Base-by-base conservation (phyloP, 2,888 invertebrate genomes). In the Drosophila longiperda region DNA sequence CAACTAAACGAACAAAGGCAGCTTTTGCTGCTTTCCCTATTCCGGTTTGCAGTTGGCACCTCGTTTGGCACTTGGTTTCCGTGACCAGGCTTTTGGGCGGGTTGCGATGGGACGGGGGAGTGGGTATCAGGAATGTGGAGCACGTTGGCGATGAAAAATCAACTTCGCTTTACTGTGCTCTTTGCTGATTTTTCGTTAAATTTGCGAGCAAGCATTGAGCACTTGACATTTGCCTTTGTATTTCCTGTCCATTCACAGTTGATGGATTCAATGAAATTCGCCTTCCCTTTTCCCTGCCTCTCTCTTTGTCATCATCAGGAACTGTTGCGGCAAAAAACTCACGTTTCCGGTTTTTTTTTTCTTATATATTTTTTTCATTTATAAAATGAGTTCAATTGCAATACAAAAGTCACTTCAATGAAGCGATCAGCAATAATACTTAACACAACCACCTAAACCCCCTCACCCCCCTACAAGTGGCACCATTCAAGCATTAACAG, bases 1-100 rank as follows among this genome's bases (percentile, higher is more conserved):
- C 85, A 85, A 79, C 82, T 87, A 74, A 74, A 78, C 82, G 85
- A 87, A 89, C 89, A 85, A 85, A 85, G 87, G 89, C 64, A 66
- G 48, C 66, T 62, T 66, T 29, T 55, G 55, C 55, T 38, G 54
- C 17, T 49, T 49, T 49, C 49, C 26, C 49, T 49, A 26, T 83
- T 83, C 75, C 83, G 64, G 42, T 40, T 54, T 63, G 45, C 58
- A 59, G 49, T 68, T 77, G 70, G 60, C 77, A 77, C 78, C 80
- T 78, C 87, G 78, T 71, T 75, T 75, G 74, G 83, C 79, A 74
- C 70, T 82, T 78, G 77, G 66, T 66, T 73, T 64, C 81, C 70
- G 62, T 57, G 55, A 59, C 50, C 40, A 65, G 23, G n/a, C 11
- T 38, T 26, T 20, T 7, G 20, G n/a, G 15, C 15, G 23, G 4